Base-by-base conservation (phyloP, 2,797 vertebrate genomes). In the Phaenicophaeus curvirostris region DNA sequence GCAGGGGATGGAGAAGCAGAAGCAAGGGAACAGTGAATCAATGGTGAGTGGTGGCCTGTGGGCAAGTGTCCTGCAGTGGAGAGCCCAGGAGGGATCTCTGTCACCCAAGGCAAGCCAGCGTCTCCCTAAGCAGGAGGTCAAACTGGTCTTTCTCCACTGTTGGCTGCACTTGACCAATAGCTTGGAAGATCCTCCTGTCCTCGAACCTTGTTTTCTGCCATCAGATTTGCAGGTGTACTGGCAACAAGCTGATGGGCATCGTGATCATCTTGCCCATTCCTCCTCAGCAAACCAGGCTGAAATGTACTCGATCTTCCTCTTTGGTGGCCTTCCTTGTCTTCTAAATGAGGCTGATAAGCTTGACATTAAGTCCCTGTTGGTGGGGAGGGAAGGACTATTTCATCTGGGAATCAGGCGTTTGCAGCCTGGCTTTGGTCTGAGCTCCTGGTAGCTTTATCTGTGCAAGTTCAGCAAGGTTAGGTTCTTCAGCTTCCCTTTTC, bases 401-500 rank as follows among this genome's bases (percentile, higher is more conserved):
- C 42, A 41, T 76, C 58, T 90, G 48, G 51, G 65, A 89, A 78
- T 78, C 35, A 65, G 81, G 24, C 2, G 0, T 30, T 68, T 74
- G 72, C 50, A 62, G 75, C 3, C 8, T 3, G 5, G 57, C 63
- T 94, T 42, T 93, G 84, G 68, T 81, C 35, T 3, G 5, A n/a
- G 80, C 76, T 90, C 65, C 39, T 8, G 8, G 17, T 87, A 75
- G 55, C 75, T 87, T 87, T 87, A 31, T 85, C 68, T 65, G 25
- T 87, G 66, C 44, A 57, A 79, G 91, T 94, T 93, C 83, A 96
- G 24, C 53, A 14, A 91, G 91, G 87, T 95, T 91, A 89, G 33
- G 66, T 84, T 89, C 74, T 93, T 91, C 63, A 84, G 57, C 83
- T 88, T 95, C 86, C 62, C 53, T 94, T 95, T 85, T 91, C 81